Percentiles rank a stretch among this genome's conserved stretches.
These are phyloP conservation scores for Notechis scutatus DNA, from an alignment of 2,113 vertebrate species.

Conservation along the genomic window DNA sequence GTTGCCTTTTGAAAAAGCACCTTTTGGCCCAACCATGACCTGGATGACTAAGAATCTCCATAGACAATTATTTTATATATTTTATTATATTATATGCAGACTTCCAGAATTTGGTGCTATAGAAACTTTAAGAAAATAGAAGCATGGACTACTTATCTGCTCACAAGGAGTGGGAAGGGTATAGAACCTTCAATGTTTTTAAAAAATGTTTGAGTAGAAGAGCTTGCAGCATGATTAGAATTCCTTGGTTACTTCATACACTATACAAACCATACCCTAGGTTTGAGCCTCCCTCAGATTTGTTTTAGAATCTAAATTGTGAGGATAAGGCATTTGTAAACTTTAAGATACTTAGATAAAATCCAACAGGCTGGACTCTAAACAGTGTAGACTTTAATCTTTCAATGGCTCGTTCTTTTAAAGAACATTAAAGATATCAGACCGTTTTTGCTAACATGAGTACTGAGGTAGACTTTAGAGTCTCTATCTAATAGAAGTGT, in stretches of 20 bases:
- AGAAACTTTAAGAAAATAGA: background rate
- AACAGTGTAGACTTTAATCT: slow-evolving; percentile 29
- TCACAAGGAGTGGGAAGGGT: slow-evolving; percentile 11
- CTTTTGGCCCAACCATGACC: no score
- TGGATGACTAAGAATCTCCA: background rate
- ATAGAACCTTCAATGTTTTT: slow-evolving; percentile 4
- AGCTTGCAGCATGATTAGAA: background rate
- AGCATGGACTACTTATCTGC: slow-evolving; percentile 13
- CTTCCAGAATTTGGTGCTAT: slow-evolving; percentile 8
- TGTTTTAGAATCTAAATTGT: slow-evolving; percentile 25
- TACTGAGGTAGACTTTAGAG: background rate
- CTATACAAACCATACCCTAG: background rate
- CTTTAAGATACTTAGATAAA: slow-evolving; percentile 50
- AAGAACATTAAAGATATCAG: slow-evolving; percentile 34
- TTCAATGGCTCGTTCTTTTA: slow-evolving; percentile 51
- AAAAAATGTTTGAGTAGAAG: slow-evolving; percentile 20
- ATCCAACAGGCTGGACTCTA: slow-evolving; percentile 23
- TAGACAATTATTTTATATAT: background rate
- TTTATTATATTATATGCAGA: background rate
- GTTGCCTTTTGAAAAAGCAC: no score
- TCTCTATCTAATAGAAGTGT: background rate
- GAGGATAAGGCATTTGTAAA: slow-evolving; percentile 32
- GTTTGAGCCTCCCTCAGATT: background rate
- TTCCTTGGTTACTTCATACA: slow-evolving; percentile 16
- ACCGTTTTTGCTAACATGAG: background rate